Base-by-base conservation (phyloP, 37 sponge, comb jelly and placozoan genomes). In the Geodia barretti region DNA sequence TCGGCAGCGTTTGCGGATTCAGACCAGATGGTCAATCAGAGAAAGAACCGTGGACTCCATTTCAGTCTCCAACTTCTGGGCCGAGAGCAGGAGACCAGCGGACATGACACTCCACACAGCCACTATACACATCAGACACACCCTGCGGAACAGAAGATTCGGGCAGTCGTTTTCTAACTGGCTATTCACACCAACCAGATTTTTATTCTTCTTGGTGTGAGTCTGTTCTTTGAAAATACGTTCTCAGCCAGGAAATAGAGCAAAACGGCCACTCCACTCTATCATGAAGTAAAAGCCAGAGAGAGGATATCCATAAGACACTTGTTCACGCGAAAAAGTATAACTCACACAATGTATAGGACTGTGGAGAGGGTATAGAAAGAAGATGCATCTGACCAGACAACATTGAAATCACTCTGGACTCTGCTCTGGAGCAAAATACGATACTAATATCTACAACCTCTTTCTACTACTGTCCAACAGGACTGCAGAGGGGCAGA, bases 131-230 rank as follows among this genome's bases (percentile, higher is more conserved):
- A 83, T 59, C 60, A 83, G 60, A 0, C 66, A 74, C 0, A 83
- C 76, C 73, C 74, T 74, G 35, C 17, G 34, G 60, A 67, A 24
- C 9, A 29, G 58, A 21, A n/a, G 35, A 60, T 21, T 54, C 17
- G 38, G 72, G 23, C 75, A 74, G 75, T 64, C 29, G 5, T 23
- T 26, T 64, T 26, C 30, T 19, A 58, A 20, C 19, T 11, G 19
- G 19, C 60, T 58, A 58, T 62, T 29, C 4, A 25, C 39, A 64
- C 83, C 24, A 4, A 82, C 84, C 84, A 83, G 32, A 75, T 29
- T 41, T 83, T 74, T 17, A 83, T 83, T 30, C 84, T 25, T 67
- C 69, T 64, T 32, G 84, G 84, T 9, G 84, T 74, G 5, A 75
- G 69, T n/a, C 68, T 30, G 39, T 47, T 59, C 69, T 64, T 76